Percentiles rank a stretch among this genome's conserved stretches.
Evolutionary conservation across 2,797 vertebrate species (phyloP).

Genomic region (Urophycis tenuis): DNA sequence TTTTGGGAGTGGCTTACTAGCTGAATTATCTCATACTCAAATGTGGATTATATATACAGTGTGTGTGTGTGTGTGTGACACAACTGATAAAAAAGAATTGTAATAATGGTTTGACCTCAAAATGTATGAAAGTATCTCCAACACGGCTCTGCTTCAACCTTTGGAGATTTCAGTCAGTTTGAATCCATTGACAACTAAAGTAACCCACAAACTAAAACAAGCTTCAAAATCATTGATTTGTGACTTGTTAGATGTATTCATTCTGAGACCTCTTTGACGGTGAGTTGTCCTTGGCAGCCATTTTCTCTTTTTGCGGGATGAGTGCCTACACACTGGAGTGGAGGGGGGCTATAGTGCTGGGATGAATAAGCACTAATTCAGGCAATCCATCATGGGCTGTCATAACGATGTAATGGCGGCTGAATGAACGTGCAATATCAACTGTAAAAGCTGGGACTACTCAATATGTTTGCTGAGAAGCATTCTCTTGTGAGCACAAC

Average conservation of each 20-base stretch:
- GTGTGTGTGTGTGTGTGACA: too few species aligned
- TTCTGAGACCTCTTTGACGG: background rate
- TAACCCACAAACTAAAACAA: background rate
- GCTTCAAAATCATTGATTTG: conserved; percentile 17
- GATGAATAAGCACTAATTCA: conserved; percentile 4
- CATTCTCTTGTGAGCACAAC: background rate
- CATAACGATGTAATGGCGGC: background rate
- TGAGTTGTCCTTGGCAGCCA: background rate
- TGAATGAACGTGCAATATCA: background rate
- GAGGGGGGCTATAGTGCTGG: background rate
- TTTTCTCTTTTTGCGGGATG: background rate
- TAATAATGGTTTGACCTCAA: too few species aligned
- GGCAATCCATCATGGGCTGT: conserved; percentile 2
- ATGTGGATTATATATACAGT: too few species aligned
- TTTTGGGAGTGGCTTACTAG: background rate
- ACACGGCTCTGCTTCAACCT: background rate
- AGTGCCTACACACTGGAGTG: background rate
- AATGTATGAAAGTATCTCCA: background rate
- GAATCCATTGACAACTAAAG: background rate
- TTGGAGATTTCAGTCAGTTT: background rate
- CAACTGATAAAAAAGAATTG: too few species aligned
- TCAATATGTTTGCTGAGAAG: background rate
- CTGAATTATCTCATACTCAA: background rate
- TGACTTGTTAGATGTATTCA: background rate
- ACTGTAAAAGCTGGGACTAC: background rate